Evolutionary conservation across 2,888 invertebrate species (phyloP), one percentile per base, ranked within the genome.

Genomic region (Cantharis rustica): DNA sequence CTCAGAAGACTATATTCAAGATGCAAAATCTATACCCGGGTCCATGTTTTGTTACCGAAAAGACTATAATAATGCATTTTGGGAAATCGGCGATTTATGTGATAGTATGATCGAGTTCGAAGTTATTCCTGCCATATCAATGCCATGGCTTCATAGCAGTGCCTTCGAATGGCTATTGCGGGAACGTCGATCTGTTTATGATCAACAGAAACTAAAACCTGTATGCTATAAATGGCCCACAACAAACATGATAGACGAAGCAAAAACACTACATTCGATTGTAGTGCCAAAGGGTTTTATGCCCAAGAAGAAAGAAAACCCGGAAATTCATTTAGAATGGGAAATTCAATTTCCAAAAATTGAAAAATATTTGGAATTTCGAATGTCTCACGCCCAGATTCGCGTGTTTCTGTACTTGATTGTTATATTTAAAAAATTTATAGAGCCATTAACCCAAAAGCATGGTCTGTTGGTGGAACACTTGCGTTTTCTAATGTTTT

Each of bases 271-370:
- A 71, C 93, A 94, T 1, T 95, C 93, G 82, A 91, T 93, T 79
- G 87, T 95, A 23, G 90, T 94, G 10, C 95, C 96, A 0, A 88
- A 93, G 79, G 94, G 94, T 9, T 93, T 91, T 85, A 89, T 92
- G 68, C 91, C 92, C 5, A 93, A 93, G 83, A 89, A 91, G 72
- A 90, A 91, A 2, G 86, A 87, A 16, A 94, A 93, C 63, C 9
- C 76, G 7, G n/a, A 83, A 84, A 75, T 79, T 79, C 69, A 92
- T 76, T 87, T 95, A 16, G 95, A 96, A 86, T 96, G 96, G 96
- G 93, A 93, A 86, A 89, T 95, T 2, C 90, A 91, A 62, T 96
- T 95, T 84, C 95, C 95, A 0, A 92, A 93, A 73, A 95, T 94
- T 0, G 95, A 95, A 86, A 90, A 92, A 20, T 94, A 92, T 84